These are phyloP conservation scores for Phrixothrix hirtus DNA, from an alignment of 2,888 invertebrate species.

Conservation along the genomic window DNA sequence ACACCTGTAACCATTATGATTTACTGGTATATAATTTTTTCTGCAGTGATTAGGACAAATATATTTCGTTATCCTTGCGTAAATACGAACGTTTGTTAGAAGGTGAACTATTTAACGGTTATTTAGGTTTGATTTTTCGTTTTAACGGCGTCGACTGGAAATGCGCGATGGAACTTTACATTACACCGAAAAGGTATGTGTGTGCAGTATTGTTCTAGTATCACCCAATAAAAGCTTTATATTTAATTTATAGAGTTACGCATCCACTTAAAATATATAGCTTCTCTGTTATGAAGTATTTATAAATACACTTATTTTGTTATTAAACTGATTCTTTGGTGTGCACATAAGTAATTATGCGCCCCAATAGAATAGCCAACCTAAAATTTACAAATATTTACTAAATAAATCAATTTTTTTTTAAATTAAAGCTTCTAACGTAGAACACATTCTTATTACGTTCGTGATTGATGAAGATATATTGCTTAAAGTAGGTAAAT, in stretches of 20 bases:
- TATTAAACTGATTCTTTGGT: background rate
- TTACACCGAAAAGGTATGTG: conserved; percentile 12
- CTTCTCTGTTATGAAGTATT: too few species aligned
- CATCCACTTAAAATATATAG: too few species aligned
- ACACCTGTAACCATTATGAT: conserved; percentile 11
- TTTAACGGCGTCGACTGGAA: conserved; percentile 5
- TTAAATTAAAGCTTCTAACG: too few species aligned
- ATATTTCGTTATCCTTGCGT: conserved; percentile 7
- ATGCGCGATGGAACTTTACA: conserved; percentile 7
- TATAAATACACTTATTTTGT: background rate
- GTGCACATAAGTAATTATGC: background rate
- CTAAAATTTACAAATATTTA: conserved; percentile 4
- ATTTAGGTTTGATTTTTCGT: conserved; percentile 2
- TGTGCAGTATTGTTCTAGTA: background rate
- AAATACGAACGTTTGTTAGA: conserved; percentile 8
- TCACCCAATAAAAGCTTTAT: too few species aligned
- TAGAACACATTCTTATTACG: too few species aligned
- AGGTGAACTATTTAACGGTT: conserved; percentile 9
- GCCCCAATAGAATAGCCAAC: background rate
- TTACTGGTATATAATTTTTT: background rate
- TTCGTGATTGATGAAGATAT: too few species aligned
- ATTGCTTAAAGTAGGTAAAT: too few species aligned
- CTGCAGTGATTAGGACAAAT: background rate
- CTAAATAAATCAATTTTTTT: too few species aligned
- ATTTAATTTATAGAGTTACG: too few species aligned